A percentile compares a stretch with the other conserved stretches of the same genome.
These are phyloP conservation scores for Metridium senile DNA, from an alignment of 92 coral and sea anemone species.

Conservation along the genomic window DNA sequence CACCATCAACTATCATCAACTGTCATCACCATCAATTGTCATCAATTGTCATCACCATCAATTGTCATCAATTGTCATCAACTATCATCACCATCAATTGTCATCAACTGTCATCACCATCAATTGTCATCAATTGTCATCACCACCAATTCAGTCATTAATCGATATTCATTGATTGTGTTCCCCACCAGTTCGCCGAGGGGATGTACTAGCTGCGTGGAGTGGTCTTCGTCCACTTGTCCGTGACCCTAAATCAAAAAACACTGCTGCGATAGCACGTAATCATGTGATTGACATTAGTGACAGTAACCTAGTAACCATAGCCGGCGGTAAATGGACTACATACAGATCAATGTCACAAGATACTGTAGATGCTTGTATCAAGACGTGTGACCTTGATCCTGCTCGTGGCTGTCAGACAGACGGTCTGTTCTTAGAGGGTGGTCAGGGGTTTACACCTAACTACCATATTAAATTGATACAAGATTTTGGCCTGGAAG, in stretches of 20 bases:
- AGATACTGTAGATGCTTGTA: conserved; percentile 91
- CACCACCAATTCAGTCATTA: not conserved
- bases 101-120: too few species aligned
- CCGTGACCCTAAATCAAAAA: conserved; percentile 88
- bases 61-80: too few species aligned
- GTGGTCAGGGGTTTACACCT: conserved; percentile 87
- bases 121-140: too few species aligned
- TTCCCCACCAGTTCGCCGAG: conserved; percentile 74
- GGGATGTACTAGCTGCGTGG: conserved; percentile 97
- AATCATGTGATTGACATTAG: conserved; percentile 94
- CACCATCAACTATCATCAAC: too few species aligned
- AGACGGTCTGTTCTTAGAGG: conserved; percentile 91
- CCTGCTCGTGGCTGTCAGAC: conserved; percentile 91
- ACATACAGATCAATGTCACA: conserved; percentile 94
- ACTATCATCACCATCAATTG: too few species aligned
- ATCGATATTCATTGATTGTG: not conserved
- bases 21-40: too few species aligned
- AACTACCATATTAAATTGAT: conserved; percentile 81
- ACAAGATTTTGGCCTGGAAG: conserved; percentile 93
- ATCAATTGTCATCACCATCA: too few species aligned
- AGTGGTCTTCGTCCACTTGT: conserved; percentile 97
- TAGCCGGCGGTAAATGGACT: conserved; percentile 99
- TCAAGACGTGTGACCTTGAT: conserved; percentile 73
- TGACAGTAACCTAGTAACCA: conserved; percentile 88
- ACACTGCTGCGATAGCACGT: conserved; percentile 90